phyloP scores from a whole-genome alignment of 2,113 vertebrate species.

The Butorides virescens region DNA sequence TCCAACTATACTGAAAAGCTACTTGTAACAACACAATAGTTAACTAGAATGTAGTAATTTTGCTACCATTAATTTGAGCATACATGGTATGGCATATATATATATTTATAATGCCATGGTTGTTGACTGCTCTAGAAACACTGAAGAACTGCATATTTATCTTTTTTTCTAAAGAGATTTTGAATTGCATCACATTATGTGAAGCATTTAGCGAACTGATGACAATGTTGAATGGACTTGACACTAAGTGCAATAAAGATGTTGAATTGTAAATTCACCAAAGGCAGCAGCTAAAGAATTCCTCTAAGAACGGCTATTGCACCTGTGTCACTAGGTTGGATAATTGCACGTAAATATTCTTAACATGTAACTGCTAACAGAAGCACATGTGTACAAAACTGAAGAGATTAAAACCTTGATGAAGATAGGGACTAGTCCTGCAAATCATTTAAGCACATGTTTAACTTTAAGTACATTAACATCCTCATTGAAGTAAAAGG shows the following conservation, averaged over 20 bases:
- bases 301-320: not conserved
- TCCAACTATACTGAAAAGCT: not conserved
- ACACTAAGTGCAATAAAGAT: not conserved
- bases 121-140: not conserved
- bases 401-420: not conserved
- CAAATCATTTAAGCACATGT: constrained; percentile 40
- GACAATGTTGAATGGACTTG: not conserved
- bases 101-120: not conserved
- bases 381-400: not conserved
- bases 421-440: not conserved
- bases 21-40: not conserved
- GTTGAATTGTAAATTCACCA: not conserved
- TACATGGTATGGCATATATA: no score
- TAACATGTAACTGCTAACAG: not conserved
- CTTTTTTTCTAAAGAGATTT: not conserved
- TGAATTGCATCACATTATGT: not conserved
- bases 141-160: not conserved
- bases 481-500: not conserved
- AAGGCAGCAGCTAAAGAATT: not conserved
- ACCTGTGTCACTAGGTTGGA: not conserved
- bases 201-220: not conserved
- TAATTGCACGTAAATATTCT: not conserved
- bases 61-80: not conserved
- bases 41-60: not conserved
- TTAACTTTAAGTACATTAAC: constrained; percentile 41